Base-by-base conservation (phyloP, 2,888 invertebrate species). In the Chromoteleia sp. region DNA sequence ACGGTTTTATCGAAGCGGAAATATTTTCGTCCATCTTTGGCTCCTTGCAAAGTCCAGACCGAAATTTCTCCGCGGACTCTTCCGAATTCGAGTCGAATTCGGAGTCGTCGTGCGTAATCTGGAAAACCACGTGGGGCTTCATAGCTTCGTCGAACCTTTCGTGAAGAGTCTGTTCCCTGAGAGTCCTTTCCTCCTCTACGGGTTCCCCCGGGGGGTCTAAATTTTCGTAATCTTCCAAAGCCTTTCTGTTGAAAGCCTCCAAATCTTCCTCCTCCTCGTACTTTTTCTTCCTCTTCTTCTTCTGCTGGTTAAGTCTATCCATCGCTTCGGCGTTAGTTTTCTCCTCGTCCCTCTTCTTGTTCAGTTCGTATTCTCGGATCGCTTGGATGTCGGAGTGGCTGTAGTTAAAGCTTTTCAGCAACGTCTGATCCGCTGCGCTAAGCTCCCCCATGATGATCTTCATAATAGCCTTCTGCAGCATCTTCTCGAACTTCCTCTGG, bases 391-490 rank as follows among this genome's bases (percentile, higher is more conserved):
- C 88, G 41, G 90, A 89, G 7, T 87, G 80, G 29, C 87, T 91
- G 84, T 91, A 91, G 67, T 91, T 91, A 14, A 91, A 79, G 29
- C 89, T 90, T 63, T 89, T 90, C 21, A 91, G 78, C 29, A 91
- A 73, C 8, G 86, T 70, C 85, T 90, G 86, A 56, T 91, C 89
- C 0, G 89, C 87, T 0, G 87, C 85, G 36, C 85, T 89, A 10
- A 91, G 84, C 2, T 91, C 89, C 2, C 91, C 91, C 5, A 87
- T 88, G 67, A 91, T 91, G 36, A 91, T 91, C 83, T 91, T 88
- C 7, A 90, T 50, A 5, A 91, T 89, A 0, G 91, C 91, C 67
- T 91, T 90, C 71, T 89, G 87, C 82, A 91, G 52, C 91, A 91
- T 91, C 67, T 89, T 89, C 52, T 91, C 88, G 33, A 90, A 81